Base-by-base conservation (phyloP, 2,113 vertebrate species). In the Neolamprologus tretocephalus region DNA sequence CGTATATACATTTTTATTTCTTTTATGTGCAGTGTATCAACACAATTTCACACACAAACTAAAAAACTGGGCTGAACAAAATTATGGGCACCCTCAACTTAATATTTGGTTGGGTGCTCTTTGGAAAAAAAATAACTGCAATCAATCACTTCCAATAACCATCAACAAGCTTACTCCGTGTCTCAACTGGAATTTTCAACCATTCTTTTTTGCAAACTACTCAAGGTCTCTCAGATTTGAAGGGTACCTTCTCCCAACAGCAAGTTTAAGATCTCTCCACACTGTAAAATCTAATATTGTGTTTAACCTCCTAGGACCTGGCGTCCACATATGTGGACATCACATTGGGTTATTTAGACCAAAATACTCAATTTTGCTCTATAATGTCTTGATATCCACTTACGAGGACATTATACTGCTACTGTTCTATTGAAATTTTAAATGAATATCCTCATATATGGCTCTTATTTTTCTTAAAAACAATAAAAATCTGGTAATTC, bases 141-240 rank as follows among this genome's bases (percentile, higher is more conserved):
- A 13, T 55, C 53, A 55, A 8, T 55, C 21, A 26, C 54, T 55
- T 55, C 12, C 12, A 26, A 26, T 14, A 57, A 57, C 23, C 12
- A 26, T 26, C 21, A 26, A 57, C 21, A 26, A 3, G 7, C 11
- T 26, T 21, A 21, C 21, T 21, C 7, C 54, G 0, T 13, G 12
- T 57, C 23, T 57, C 11, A 55, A 26, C 21, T 14, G 21, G 12
- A 8, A 57, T 57, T 57, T 57, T 8, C 1, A 0, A 55, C 54
- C 54, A 55, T 57, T 57, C 23, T 26, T 57, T 57, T 57, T 57
- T 57, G 23, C 54, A 57, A 57, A 57, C 12, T 57, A 8, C 54
- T 57, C 54, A 57, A 57, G 12, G 3, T 57, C 54, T 57, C 12
- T 57, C 12, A 26, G 54, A 57, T 57, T 57, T 57, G 54, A 57